A percentile compares a stretch with the other conserved stretches of the same genome.
Evolutionary conservation across 2,797 vertebrate genomes (phyloP).

Genomic region (Gymnocypris eckloni): DNA sequence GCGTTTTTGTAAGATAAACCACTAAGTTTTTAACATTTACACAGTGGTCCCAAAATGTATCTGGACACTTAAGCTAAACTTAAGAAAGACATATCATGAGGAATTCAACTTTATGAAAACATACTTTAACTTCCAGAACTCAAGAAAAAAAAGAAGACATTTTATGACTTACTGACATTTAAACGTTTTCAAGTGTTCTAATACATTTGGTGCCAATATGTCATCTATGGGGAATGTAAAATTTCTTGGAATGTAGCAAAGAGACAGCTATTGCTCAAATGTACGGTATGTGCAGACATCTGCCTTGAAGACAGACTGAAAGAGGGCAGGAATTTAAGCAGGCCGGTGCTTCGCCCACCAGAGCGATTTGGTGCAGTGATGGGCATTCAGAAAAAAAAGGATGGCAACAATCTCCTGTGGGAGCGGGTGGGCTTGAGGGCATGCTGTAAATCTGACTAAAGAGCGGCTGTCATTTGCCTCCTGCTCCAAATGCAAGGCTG

Average conservation of each 20-base stretch:
- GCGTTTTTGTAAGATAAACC: background rate
- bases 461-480: constrained; percentile 43
- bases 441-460: constrained; percentile 43
- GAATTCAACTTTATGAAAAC: background rate
- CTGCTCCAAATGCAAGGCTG: constrained; percentile 28
- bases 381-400: constrained; percentile 22
- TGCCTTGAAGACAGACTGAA: constrained; percentile 2
- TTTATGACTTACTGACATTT: background rate
- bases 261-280: constrained; percentile 15
- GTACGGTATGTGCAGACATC: constrained; percentile 28
- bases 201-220: background rate
- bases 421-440: constrained; percentile 18
- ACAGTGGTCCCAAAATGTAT: background rate
- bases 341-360: constrained; percentile 33
- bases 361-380: constrained; percentile 19
- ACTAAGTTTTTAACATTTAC: background rate
- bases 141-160: background rate
- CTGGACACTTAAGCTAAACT: background rate
- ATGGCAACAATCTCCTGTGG: constrained; percentile 20
- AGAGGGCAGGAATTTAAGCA: constrained; percentile 41
- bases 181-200: background rate
- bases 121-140: background rate
- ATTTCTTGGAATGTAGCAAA: background rate
- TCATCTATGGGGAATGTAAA: background rate
- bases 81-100: background rate